phyloP scores from a whole-genome alignment of 2,113 vertebrate species.

The Tragelaphus buxtoni region DNA sequence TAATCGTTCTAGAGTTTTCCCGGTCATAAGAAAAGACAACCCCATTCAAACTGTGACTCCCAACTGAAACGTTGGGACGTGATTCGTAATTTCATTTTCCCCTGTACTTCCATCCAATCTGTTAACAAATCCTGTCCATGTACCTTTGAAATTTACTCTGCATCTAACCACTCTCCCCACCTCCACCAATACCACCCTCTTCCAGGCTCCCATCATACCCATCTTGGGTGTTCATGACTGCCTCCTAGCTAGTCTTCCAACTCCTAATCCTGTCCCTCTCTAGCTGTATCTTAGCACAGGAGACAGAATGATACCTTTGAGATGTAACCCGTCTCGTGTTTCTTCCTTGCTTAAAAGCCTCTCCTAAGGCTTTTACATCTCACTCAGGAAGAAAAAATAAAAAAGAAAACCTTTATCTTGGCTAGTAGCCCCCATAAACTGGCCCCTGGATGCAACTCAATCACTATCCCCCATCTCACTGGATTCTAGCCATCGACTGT shows the following conservation, averaged over 20 bases:
- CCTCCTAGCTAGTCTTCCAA: background rate
- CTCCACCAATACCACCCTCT: background rate
- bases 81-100: background rate
- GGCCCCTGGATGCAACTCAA: background rate
- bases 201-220: background rate
- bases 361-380: background rate
- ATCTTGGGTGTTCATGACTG: background rate
- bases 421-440: background rate
- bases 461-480: background rate
- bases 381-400: background rate
- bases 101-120: background rate
- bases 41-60: background rate
- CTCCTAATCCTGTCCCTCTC: background rate
- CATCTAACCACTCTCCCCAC: background rate
- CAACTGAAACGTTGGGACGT: background rate
- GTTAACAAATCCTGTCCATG: background rate
- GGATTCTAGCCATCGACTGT: background rate
- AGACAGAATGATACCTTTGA: background rate
- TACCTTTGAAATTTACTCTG: background rate
- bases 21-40: background rate
- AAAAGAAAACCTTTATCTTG: background rate
- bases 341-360: background rate
- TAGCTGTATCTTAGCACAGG: background rate
- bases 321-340: background rate
- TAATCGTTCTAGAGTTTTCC: background rate